Evolutionary conservation across 2,797 vertebrate genomes (phyloP), one percentile per base, ranked within the genome.

Genomic region (Sciurus vulgaris): DNA sequence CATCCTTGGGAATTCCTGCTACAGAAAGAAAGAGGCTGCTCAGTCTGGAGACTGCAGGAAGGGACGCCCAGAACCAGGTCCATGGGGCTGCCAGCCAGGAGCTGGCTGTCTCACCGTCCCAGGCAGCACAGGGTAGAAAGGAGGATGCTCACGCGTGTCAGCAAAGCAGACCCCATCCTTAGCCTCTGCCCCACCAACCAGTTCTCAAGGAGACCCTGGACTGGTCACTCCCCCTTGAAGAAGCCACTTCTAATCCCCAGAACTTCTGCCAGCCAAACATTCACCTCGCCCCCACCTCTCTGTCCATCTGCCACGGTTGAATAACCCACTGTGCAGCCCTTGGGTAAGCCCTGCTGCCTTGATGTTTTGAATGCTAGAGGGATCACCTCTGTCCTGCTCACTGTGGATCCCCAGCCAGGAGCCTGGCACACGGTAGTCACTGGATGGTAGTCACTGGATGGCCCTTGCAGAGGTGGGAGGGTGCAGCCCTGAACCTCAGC

Each of bases 1-100:
- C 69, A 97, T 97, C 96, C 98, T 97, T 96, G 93, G 97, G 73
- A 96, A 89, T 70, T 97, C 93, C 98, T 98, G 88, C 81, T 87
- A 82, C 67, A 96, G 95, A 97, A 97, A 96, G 41, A 97, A 63
- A 89, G 88, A 67, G 6, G 74, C 91, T 30, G n/a, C 77, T 95
- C 84, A 94, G 1, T 56, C 33, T 14, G 1, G 83, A 63, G 26
- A 77, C 1, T 28, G 30, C 33, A 17, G 24, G 33, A 5, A 56
- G 84, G 54, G 49, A 38, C 51, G 3, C 28, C 20, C 12, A 28
- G 7, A 93, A 54, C 38, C 8, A 35, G 33, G 51, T 61, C 15
- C 15, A 38, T 6, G 5, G 77, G 7, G 14, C 17, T 72, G 10
- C 22, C 3, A 38, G 47, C 35, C 38, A 51, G 33, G 73, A 69